Evolutionary conservation across 2,113 vertebrate species (phyloP), one percentile per base, ranked within the genome.

Genomic region (Steatornis caripensis): DNA sequence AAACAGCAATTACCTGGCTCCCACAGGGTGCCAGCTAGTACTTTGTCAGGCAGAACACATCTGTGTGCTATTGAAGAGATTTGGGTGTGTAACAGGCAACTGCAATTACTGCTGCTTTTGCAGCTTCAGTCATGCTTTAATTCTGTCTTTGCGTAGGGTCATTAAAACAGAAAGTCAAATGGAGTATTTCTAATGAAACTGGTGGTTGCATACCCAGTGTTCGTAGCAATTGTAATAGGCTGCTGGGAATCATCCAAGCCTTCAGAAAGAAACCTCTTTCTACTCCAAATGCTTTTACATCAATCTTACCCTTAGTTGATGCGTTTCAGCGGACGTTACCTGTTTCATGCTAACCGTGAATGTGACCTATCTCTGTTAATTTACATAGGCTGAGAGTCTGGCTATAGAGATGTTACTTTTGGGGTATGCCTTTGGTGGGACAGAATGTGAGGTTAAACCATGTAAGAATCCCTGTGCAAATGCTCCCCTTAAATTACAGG

Each of bases 1-100:
- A 89, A 94, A 82, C 70, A 95, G 10, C 76, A 93, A 83, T 96
- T 96, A 96, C 39, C 24, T 71, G 69, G 20, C 49, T 89, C 65
- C 80, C 51, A 39, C 48, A 23, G 57, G 18, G 22, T 89, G 36
- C 86, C 55, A 26, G 72, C 51, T 82, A 66, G 46, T 46, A 74
- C 24, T 21, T 3, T 65, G 77, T 61, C 37, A 79, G 27, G 32
- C 68, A 55, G 51, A 86, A 49, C 15, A 27, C 65, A 60, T 62
- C 20, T 34, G 3, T 65, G 37, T 37, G 51, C 48, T 72, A 41
- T 1, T 81, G 85, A 87, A 93, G 76, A 0, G 13, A 51, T 90
- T 88, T 84, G 80, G 53, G 36, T 81, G 64, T 78, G 83, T 92
- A 93, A 71, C 8, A 78, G 55, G 41, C 66, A 79, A 46, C 65